These are phyloP conservation scores for Geodia barretti DNA, from an alignment of 37 sponge, comb jelly and placozoan genomes.

Conservation along the genomic window DNA sequence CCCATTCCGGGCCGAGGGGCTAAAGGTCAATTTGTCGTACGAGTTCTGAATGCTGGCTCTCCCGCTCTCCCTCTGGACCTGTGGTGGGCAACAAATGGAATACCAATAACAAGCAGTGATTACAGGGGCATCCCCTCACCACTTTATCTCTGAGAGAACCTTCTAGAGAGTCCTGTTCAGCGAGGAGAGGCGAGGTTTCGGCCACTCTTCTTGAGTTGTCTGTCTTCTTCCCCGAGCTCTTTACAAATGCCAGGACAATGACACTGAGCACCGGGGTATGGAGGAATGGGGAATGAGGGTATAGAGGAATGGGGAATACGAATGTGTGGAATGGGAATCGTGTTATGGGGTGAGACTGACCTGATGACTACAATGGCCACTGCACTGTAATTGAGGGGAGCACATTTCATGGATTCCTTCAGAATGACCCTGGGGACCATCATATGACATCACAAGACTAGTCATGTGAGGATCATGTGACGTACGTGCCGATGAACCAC, in stretches of 20 bases:
- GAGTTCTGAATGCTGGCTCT: not conserved
- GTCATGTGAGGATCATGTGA: not conserved
- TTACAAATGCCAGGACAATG: slow-evolving; percentile 65
- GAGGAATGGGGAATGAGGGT: not conserved
- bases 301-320: not conserved
- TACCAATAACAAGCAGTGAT: too few relatives aligned
- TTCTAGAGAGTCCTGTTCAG: not conserved
- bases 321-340: not conserved
- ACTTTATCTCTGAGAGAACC: slow-evolving; percentile 33
- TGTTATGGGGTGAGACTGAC: slow-evolving; percentile 6
- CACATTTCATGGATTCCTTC: slow-evolving; percentile 17
- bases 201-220: not conserved
- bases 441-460: not conserved
- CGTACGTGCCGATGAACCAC: slow-evolving; percentile 74
- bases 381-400: slow-evolving; percentile 51
- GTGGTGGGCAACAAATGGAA: too few relatives aligned
- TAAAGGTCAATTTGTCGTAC: slow-evolving; percentile 13
- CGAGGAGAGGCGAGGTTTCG: slow-evolving; percentile 12
- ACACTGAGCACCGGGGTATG: slow-evolving; percentile 23
- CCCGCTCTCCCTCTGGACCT: not conserved
- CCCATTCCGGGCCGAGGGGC: not conserved
- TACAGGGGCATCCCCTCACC: slow-evolving; percentile 20
- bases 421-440: slow-evolving; percentile 39
- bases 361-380: slow-evolving; percentile 43
- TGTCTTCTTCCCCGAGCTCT: slow-evolving; percentile 51